Evolutionary conservation across 2,113 vertebrate genomes (phyloP), one percentile per base, ranked within the genome.

Genomic region (Bos indicus): DNA sequence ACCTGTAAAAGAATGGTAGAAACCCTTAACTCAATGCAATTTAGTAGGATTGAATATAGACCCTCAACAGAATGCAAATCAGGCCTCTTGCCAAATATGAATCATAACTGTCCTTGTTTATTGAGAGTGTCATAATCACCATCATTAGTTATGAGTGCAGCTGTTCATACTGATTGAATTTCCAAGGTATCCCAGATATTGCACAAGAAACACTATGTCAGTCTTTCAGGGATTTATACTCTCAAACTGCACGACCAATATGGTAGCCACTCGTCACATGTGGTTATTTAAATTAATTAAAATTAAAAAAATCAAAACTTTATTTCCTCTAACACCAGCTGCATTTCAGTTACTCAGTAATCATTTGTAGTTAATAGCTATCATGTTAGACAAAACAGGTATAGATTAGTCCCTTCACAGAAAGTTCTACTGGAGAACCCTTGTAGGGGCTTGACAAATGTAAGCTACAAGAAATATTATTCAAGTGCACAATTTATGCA

Each of bases 81-180:
- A 95, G 62, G 59, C 33, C 48, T 28, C 54, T 82, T 96, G 78
- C 60, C 78, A 97, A 94, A 86, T 78, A n/a, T 64, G 84, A 91
- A 57, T 94, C 6, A 33, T 43, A 93, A 91, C 19, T 94, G 62
- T 57, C 56, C 57, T 96, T 97, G 85, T 95, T 97, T 97, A 97
- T 64, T 96, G 81, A 95, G 80, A 9, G 16, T 87, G 48, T 88
- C 60, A 43, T 89, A 91, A 94, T 95, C 36, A 96, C 77, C 10
- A 52, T 90, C 23, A 83, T 97, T 96, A 88, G 36, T 85, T 95
- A 67, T 7, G 26, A 96, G 48, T 94, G 23, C 59, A 95, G 62
- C 52, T 94, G 46, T 90, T 96, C 48, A 88, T 57, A 90, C 1
- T 94, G 36, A 94, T 83, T 91, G 46, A 83, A 93, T 93, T 93